phyloP scores from a whole-genome alignment of 2,113 vertebrate genomes.

The Natator depressus region DNA sequence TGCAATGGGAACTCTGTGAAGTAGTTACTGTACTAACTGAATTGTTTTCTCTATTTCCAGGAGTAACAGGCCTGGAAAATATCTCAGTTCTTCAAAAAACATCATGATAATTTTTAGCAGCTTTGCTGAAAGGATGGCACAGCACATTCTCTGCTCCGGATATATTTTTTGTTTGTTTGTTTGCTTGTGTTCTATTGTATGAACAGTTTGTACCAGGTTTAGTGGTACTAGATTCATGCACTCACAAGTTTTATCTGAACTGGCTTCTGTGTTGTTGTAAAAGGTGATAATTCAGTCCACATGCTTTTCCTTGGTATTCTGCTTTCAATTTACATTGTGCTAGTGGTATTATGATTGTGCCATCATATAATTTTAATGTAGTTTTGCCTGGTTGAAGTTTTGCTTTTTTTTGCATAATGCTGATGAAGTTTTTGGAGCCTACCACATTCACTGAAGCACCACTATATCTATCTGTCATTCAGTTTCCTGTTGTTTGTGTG shows the following conservation, averaged over 20 bases:
- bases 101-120: background rate
- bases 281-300: background rate
- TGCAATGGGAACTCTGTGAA: background rate
- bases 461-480: background rate
- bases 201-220: background rate
- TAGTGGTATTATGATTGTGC: background rate
- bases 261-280: background rate
- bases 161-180: background rate
- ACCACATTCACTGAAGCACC: background rate
- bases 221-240: background rate
- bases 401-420: background rate
- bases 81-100: background rate
- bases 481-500: background rate
- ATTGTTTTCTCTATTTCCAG: background rate
- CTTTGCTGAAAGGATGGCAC: background rate
- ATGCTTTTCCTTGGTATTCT: background rate
- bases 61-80: background rate
- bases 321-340: background rate
- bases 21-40: background rate
- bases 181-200: background rate
- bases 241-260: background rate
- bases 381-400: background rate
- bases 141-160: background rate
- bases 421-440: background rate
- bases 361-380: background rate